Percentiles rank a stretch among this genome's conserved stretches.
Evolutionary conservation across 2,113 vertebrate genomes (phyloP).

Genomic region (Nipponia nippon): DNA sequence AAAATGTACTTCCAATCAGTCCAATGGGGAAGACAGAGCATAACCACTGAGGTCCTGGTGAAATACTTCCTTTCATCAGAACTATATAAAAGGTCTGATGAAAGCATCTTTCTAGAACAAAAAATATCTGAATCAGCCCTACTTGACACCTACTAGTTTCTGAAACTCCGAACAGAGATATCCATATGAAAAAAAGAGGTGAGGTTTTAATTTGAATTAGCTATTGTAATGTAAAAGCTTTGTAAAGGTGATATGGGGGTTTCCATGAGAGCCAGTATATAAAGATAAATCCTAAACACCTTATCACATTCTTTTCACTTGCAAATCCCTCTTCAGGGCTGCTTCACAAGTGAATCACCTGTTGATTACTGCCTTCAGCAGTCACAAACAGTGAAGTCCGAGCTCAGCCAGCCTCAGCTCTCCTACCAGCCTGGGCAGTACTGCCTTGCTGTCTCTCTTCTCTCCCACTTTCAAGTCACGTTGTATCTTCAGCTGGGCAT

Average conservation of each 20-base stretch:
- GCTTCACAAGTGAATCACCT: not conserved
- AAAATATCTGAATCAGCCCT: not conserved
- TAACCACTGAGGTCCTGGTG: not conserved
- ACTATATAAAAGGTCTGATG: not conserved
- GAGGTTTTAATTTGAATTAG: not conserved
- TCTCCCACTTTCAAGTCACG: rapidly evolving
- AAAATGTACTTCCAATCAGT: not conserved
- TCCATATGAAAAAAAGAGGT: not conserved
- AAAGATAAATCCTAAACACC: not conserved
- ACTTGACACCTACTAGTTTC: not conserved
- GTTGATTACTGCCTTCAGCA: not conserved
- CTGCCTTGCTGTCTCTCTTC: not conserved
- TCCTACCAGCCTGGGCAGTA: not conserved
- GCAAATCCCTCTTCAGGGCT: not conserved
- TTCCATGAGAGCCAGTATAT: not conserved
- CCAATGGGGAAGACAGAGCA: rapidly evolving
- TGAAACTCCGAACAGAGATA: not conserved
- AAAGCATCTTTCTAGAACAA: not conserved
- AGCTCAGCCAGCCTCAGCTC: not conserved
- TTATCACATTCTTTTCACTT: not conserved
- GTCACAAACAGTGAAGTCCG: not conserved
- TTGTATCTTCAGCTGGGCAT: not conserved
- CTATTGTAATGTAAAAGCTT: not conserved
- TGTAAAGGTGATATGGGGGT: not conserved
- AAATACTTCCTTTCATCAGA: not conserved